Conservation (phyloP, 35 echinoderm and acorn worm genomes). For the Heliocidaris tuberculata region DNA sequence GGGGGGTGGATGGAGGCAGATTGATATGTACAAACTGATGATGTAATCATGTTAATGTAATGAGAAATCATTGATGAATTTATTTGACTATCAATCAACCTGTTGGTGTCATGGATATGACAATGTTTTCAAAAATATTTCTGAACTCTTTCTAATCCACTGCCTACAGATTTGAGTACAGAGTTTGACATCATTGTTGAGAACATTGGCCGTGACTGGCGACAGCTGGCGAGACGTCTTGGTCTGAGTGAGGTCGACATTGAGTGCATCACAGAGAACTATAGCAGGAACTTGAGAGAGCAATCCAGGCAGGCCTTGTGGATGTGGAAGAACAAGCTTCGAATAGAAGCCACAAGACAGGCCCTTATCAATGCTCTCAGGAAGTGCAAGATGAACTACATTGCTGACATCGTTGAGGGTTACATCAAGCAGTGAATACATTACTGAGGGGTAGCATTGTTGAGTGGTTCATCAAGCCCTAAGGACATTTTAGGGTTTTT, state of each 20-base stretch:
- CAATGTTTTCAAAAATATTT: no score
- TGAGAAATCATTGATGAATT: no score
- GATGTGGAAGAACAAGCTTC: constrained; percentile 52
- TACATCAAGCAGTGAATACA: not conserved
- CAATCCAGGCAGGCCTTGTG: constrained; percentile 55
- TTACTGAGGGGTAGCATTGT: not conserved
- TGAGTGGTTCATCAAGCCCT: not conserved
- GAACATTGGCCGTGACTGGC: constrained; percentile 80
- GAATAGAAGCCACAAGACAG: constrained; percentile 6
- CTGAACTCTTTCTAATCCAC: not conserved
- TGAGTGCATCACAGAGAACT: constrained; percentile 49
- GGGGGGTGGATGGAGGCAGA: no score
- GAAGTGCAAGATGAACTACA: constrained; percentile 70
- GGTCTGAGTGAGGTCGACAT: constrained; percentile 63
- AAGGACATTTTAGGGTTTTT: not conserved
- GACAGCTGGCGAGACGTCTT: constrained; percentile 60
- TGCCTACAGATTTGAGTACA: constrained; percentile 55
- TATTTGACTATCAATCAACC: no score
- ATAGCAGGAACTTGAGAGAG: constrained; percentile 52
- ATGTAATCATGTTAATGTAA: no score
- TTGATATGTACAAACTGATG: no score
- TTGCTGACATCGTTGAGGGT: constrained; percentile 68
- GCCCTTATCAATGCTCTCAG: constrained; percentile 53
- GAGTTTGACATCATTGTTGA: constrained; percentile 68
- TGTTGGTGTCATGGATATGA: no score